Conservation (phyloP, 2,797 vertebrate species). For the Selene dorsalis region DNA sequence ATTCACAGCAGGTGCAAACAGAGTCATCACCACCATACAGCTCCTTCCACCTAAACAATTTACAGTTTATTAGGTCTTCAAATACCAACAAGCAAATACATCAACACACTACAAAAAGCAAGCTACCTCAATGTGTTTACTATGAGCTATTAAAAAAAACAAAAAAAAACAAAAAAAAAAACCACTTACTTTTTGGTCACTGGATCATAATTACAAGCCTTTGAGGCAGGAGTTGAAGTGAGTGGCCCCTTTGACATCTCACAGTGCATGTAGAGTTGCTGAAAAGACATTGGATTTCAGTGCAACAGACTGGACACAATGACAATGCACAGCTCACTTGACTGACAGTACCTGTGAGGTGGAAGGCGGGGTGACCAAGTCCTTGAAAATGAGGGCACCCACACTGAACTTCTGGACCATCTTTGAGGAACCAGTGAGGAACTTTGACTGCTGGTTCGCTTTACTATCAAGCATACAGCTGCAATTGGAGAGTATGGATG, state of each 20-base stretch:
- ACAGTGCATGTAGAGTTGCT: constrained; percentile 82
- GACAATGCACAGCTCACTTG: rapidly evolving
- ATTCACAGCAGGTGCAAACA: constrained; percentile 77
- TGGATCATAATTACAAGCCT: constrained; percentile 76
- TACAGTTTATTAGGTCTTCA: background rate
- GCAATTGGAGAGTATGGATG: background rate
- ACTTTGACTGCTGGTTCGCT: constrained; percentile 51
- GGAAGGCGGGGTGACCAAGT: background rate
- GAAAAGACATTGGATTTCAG: background rate
- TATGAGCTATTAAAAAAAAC: background rate
- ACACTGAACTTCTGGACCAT: constrained; percentile 67
- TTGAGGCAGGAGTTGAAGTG: constrained; percentile 51
- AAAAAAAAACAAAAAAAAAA: too few relatives aligned
- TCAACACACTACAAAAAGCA: background rate
- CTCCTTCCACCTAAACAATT: constrained; percentile 78
- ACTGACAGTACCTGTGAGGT: constrained; percentile 56
- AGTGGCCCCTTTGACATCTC: constrained; percentile 50
- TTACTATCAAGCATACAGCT: constrained; percentile 83
- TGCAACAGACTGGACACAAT: background rate
- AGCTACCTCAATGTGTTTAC: background rate
- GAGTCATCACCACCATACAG: constrained; percentile 60
- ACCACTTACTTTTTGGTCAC: constrained; percentile 61
- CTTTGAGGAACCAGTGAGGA: constrained; percentile 48
- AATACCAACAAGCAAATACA: background rate
- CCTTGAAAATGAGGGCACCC: constrained; percentile 68